A percentile compares a stretch with the other conserved stretches of the same genome.
Evolutionary conservation across 2,113 vertebrate genomes (phyloP).

Genomic region (Ptilonorhynchus violaceus): DNA sequence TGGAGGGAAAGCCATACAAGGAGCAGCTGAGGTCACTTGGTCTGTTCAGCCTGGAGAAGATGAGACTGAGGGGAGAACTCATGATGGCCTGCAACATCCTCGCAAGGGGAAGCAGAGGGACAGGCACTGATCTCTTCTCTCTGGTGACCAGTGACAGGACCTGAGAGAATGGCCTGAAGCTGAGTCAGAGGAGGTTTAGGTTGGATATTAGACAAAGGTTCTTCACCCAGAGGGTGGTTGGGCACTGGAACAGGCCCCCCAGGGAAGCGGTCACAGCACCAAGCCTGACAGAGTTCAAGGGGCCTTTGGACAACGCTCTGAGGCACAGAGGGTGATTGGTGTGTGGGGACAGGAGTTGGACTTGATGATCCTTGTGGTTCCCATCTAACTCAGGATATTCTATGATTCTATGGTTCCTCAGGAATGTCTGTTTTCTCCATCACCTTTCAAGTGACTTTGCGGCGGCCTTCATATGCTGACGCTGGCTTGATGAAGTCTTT

Average conservation of each 20-base stretch:
- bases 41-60: not conserved
- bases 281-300: not conserved
- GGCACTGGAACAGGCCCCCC: not conserved
- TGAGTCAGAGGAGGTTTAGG: not conserved
- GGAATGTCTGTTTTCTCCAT: not conserved
- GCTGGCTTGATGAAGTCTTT: not conserved
- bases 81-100: not conserved
- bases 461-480: not conserved
- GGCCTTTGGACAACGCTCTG: not conserved
- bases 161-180: not conserved
- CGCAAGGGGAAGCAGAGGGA: accelerated
- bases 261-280: not conserved
- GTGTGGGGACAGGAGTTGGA: not conserved
- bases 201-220: not conserved
- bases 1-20: not conserved
- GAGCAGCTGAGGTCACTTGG: not conserved
- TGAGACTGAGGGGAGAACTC: not conserved
- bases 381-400: not conserved
- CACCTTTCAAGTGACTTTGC: not conserved
- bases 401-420: not conserved
- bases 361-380: not conserved
- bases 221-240: not conserved
- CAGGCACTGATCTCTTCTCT: not conserved
- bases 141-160: not conserved
- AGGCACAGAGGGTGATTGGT: not conserved